Evolutionary conservation across 2,797 vertebrate species (phyloP).

Genomic region (Hoplostethus atlanticus): DNA sequence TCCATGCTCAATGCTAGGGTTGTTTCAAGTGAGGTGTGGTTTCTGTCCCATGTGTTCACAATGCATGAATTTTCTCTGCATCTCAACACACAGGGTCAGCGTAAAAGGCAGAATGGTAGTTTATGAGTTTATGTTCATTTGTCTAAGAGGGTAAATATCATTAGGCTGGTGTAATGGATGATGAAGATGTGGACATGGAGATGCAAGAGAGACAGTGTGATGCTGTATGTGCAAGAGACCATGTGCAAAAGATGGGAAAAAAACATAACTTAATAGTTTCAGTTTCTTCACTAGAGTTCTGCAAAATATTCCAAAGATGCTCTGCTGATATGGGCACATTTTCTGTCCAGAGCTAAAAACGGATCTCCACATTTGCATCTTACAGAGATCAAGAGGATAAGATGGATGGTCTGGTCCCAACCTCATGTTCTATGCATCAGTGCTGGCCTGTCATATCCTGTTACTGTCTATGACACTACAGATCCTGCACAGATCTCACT

Average conservation of each 20-base stretch:
- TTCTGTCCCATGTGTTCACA: neutral
- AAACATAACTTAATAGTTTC: neutral
- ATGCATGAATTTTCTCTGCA: constrained; percentile 1
- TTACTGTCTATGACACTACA: constrained; percentile 41
- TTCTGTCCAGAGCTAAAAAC: constrained; percentile 38
- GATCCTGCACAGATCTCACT: constrained; percentile 17
- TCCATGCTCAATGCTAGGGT: too few species aligned
- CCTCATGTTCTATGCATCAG: constrained; percentile 43
- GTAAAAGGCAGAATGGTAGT: too few species aligned
- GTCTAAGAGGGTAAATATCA: neutral
- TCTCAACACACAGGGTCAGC: neutral
- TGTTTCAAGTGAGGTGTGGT: neutral
- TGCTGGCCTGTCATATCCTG: constrained; percentile 26
- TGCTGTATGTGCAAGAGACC: neutral
- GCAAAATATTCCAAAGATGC: neutral
- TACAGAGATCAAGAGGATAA: constrained; percentile 30
- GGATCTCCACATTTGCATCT: constrained; percentile 41
- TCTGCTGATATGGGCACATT: constrained; percentile 32
- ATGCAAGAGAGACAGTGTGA: too few species aligned
- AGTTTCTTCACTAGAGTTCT: neutral
- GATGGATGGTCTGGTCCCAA: constrained; percentile 41
- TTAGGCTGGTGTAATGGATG: neutral
- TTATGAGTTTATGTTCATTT: neutral
- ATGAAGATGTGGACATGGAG: too few species aligned
- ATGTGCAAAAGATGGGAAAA: neutral